Conservation (phyloP, 2,113 vertebrate species). For the Chinchilla lanigera region DNA sequence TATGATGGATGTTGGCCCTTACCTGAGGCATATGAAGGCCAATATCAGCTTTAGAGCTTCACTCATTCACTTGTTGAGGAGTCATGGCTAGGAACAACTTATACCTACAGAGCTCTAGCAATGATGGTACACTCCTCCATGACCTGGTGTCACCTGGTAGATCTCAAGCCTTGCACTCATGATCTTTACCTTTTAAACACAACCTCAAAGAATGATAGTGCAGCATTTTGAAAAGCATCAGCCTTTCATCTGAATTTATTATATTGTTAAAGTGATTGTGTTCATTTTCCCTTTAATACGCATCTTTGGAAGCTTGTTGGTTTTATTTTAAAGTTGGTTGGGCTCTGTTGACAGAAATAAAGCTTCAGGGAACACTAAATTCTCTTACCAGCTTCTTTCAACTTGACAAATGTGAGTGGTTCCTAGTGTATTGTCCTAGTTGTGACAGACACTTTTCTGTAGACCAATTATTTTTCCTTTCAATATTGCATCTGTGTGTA, state of each 20-base stretch:
- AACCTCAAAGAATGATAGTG: neutral
- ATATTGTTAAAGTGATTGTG: neutral
- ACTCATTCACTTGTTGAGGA: neutral
- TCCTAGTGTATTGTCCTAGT: slow-evolving; percentile 1
- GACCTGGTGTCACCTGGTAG: neutral
- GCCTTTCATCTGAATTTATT: neutral
- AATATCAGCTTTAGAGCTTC: accelerated
- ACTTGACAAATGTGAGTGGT: neutral
- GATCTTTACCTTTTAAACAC: neutral
- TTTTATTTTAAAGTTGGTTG: neutral
- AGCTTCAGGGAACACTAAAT: neutral
- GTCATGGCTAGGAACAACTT: neutral
- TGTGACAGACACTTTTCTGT: neutral
- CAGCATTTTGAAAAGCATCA: neutral
- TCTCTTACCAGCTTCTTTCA: neutral
- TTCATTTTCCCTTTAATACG: neutral
- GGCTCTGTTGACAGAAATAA: neutral
- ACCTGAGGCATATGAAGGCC: neutral
- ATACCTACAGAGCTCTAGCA: neutral
- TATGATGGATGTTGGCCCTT: too few relatives aligned
- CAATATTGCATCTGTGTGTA: neutral
- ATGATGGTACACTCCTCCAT: accelerated
- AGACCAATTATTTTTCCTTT: slow-evolving; percentile 32
- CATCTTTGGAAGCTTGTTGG: neutral
- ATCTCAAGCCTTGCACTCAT: neutral